Base-by-base conservation (phyloP, 2,888 invertebrate species). In the Chaetogeoica ovagalla region DNA sequence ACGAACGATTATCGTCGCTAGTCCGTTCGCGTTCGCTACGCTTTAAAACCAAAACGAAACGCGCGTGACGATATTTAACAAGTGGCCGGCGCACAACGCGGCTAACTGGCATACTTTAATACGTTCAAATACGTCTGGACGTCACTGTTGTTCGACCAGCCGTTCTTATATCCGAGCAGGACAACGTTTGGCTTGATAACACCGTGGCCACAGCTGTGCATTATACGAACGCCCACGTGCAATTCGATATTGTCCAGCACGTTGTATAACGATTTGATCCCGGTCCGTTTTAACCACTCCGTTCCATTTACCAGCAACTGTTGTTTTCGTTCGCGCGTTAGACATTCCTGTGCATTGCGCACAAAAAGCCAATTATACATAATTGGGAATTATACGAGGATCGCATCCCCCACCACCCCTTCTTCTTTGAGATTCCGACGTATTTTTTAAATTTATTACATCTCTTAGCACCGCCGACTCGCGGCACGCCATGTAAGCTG, bases 121-220 rank as follows among this genome's bases (percentile, higher is more conserved):
- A 96, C 91, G 86, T 96, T 95, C 85, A 98, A 97, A 87, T 99
- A 99, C 85, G 95, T 94, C 71, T 91, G 90, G 60, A 97, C 88
- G 82, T 94, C 1, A 91, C 90, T 30, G 85, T 95, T 93, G 6
- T 90, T 91, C 84, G 91, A 91, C 98, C 98, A 99, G 86, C 97
- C 93, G 82, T 91, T 89, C 86, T 98, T 98, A 88, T 94, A 97
- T 8, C 99, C 99, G 90, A 98, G 90, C 84, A 98, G 87, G 23
- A 98, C 87, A 83, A 97, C 96, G 86, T 99, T 99, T 0, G 99
- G 98, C 82, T 91, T 91, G 82, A 99, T 88, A 87, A 98, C 97
- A 0, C 98, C 98, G 73, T 98, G 90, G 1, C 98, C 98, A 66
- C 93, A 91, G 21, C 94, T 92, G 89, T 96, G 6, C 87, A 97